phyloP scores from a whole-genome alignment of 2,888 invertebrate genomes.

The Melolontha melolontha region DNA sequence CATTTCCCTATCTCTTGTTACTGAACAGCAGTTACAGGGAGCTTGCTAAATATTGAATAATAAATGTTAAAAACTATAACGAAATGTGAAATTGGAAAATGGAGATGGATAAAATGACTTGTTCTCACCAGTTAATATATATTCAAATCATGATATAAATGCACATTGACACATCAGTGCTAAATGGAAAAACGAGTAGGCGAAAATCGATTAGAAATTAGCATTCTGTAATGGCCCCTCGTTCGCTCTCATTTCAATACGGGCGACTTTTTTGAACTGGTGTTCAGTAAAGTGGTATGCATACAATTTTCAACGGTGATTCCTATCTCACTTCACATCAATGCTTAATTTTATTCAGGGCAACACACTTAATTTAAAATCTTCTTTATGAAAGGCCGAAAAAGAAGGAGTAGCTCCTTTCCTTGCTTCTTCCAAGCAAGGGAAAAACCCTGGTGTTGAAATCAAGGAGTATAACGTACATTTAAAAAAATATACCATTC shows the following conservation, averaged over 20 bases:
- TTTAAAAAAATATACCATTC: constrained; percentile 1
- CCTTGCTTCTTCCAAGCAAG: neutral
- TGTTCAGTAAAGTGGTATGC: constrained; percentile 48
- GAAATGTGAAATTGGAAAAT: neutral
- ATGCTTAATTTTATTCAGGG: constrained; percentile 52
- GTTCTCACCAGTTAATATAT: constrained; percentile 33
- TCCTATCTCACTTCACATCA: constrained; percentile 50
- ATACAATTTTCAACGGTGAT: constrained; percentile 52
- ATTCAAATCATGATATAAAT: constrained; percentile 45
- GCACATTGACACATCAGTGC: constrained; percentile 47
- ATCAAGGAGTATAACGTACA: constrained; percentile 15
- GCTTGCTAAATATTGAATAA: neutral
- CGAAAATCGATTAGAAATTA: constrained; percentile 55
- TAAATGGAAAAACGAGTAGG: constrained; percentile 49
- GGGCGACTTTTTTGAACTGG: constrained; percentile 30
- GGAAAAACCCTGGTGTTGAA: neutral
- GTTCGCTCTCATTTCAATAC: constrained; percentile 42
- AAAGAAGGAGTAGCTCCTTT: constrained; percentile 7
- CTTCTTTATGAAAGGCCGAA: constrained; percentile 45
- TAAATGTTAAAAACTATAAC: neutral
- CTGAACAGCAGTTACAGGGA: neutral
- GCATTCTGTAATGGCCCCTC: constrained; percentile 53
- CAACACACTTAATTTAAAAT: constrained; percentile 50
- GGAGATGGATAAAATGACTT: constrained; percentile 24
- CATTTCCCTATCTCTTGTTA: too few relatives aligned